phyloP scores from a whole-genome alignment of 2,113 vertebrate species.

The Thinocorus orbignyianus region DNA sequence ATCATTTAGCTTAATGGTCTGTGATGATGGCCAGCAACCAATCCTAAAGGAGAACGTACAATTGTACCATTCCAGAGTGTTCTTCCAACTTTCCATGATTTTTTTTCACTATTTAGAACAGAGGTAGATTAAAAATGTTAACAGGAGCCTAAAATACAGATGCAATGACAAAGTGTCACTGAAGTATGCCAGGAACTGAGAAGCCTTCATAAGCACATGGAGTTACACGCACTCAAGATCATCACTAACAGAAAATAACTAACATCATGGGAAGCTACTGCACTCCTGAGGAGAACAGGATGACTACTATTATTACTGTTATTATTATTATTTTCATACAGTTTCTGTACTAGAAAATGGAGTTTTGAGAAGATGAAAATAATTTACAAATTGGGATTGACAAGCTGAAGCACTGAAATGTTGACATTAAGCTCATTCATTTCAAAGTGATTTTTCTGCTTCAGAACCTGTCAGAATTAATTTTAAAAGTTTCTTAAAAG shows the following conservation, averaged over 20 bases:
- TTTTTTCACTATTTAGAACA: not conserved
- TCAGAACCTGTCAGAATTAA: constrained; percentile 28
- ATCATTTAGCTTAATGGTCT: not conserved
- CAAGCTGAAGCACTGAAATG: not conserved
- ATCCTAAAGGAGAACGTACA: not conserved
- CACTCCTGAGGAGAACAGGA: not conserved
- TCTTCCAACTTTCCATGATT: not conserved
- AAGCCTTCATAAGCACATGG: not conserved
- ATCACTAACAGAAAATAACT: not conserved
- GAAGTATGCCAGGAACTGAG: not conserved
- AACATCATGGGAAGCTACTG: not conserved
- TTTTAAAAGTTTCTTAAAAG: constrained; percentile 2
- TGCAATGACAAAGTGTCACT: not conserved
- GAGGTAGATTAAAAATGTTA: not conserved
- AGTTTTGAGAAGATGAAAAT: not conserved
- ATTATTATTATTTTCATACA: not conserved
- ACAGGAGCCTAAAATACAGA: not conserved
- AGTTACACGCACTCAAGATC: not conserved
- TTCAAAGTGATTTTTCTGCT: not conserved
- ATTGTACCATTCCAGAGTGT: not conserved
- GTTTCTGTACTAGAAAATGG: not conserved
- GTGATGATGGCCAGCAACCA: not conserved
- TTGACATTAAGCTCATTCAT: not conserved
- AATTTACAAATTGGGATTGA: constrained; percentile 30
- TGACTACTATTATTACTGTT: not conserved